These are phyloP conservation scores for Actinia equina DNA, from an alignment of 64 coral and sea anemone genomes.

Conservation along the genomic window DNA sequence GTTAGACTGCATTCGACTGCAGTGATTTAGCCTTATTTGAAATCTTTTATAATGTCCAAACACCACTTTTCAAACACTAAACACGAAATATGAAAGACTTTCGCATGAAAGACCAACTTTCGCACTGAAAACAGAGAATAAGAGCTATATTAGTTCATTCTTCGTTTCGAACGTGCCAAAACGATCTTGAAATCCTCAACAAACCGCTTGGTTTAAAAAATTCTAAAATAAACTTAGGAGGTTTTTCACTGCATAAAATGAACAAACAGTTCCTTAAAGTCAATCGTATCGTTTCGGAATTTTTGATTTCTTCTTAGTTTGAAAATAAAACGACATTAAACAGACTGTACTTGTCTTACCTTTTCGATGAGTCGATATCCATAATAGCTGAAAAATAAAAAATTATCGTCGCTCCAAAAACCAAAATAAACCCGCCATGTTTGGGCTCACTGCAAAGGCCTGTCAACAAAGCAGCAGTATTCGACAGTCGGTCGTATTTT, in stretches of 20 bases:
- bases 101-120: neutral
- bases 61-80: neutral
- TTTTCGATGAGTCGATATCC: neutral
- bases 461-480: neutral
- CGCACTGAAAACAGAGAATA: constrained; percentile 5
- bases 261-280: neutral
- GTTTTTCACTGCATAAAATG: neutral
- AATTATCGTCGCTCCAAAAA: neutral
- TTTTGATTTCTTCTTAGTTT: neutral
- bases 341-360: constrained; percentile 9
- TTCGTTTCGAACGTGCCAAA: neutral
- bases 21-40: too few species aligned
- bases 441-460: constrained; percentile 14
- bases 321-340: constrained; percentile 7
- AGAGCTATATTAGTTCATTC: constrained; percentile 9
- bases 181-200: constrained; percentile 12
- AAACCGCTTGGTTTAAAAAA: constrained; percentile 12
- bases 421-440: constrained; percentile 4
- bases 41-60: neutral
- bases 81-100: neutral
- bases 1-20: too few species aligned
- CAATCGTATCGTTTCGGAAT: constrained; percentile 12
- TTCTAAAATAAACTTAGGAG: constrained; percentile 3
- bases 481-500: neutral
- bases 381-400: neutral